Evolutionary conservation across 2,888 invertebrate genomes (phyloP), one percentile per base, ranked within the genome.

Genomic region (Falcaria lacertinaria): DNA sequence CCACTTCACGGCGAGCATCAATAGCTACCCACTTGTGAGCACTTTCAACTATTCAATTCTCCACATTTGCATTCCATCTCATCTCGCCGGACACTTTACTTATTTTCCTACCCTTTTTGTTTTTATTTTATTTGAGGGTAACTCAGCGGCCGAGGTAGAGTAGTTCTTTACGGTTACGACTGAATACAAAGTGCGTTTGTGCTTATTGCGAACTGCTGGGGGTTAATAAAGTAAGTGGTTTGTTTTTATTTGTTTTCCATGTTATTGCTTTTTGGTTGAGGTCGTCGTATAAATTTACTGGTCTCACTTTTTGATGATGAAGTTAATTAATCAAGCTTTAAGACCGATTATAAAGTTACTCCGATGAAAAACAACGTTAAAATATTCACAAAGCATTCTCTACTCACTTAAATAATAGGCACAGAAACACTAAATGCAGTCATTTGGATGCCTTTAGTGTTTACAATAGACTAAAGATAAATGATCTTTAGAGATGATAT

Each of bases 11-110:
- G 33, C 28, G 16, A 41, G 4, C 28, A 34, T 41, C 43, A 47
- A 43, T 34, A 50, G 41, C 48, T 57, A 53, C 59, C 64, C 60
- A 49, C 22, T 37, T 37, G 22, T 22, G 15, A 25, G 25, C 13
- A 36, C 17, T n/a, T 57, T 57, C 52, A 56, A 59, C 65, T 62
- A 66, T 61, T 75, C 70, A 69, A 69, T 71, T 65, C 45, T 36
- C 64, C 55, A 69, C 80, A 85, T 85, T 85, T 83, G 82, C 85
- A 85, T 85, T 80, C 82, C 83, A 83, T 85, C 82, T 83, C 80
- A 83, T 83, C 81, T 77, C 69, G 60, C 62, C 69, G 73, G 79
- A 75, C 76, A 76, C 60, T 80, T 80, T 80, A 57, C 77, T 74
- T 78, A 66, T 5, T 5, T 19, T 4, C 19, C 19, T n/a, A n/a